Evolutionary conservation across 2,888 invertebrate genomes (phyloP), one percentile per base, ranked within the genome.

Genomic region (Eupithecia pulchellata): DNA sequence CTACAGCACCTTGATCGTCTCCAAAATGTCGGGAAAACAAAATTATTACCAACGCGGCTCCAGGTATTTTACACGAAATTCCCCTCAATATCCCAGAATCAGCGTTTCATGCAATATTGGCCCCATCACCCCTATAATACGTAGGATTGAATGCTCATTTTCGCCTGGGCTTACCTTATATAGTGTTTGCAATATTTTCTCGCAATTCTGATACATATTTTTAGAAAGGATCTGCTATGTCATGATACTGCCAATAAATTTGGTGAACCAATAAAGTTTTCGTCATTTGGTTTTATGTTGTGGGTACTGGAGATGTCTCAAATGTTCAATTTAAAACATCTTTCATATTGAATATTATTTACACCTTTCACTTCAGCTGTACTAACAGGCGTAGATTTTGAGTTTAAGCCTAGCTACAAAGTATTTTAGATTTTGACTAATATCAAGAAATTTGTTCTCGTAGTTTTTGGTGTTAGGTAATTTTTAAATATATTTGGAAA

Each of bases 211-310:
- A 89, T 89, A 89, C 52, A 52, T 52, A 52, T 52, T 52, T 52
- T 52, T 52, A 92, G 88, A 89, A 88, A 85, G 91, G 91, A 90
- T 91, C 89, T 90, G 90, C 86, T 82, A 88, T 89, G 88, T 89
- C 88, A 89, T 89, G 90, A 91, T 88, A 90, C 85, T 84, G 85
- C 83, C 89, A 89, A 92, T 92, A 92, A 92, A 92, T 83, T 90
- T 84, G 85, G 86, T 84, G 77, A 81, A 82, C 84, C 86, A 89
- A 92, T 92, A 91, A 91, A 89, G 90, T 89, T 90, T 89, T 86
- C 84, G 86, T 84, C 85, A 84, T 89, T 85, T 84, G 82, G 83
- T 90, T 92, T 92, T 25, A 52, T 52, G 20, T 25, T 52, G 25
- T 11, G 52, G 52, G 25, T 52, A 25, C 20, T 47, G 20, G 20